Evolutionary conservation across 2,888 invertebrate genomes (phyloP), one percentile per base, ranked within the genome.

Genomic region (Cerastoderma edule): DNA sequence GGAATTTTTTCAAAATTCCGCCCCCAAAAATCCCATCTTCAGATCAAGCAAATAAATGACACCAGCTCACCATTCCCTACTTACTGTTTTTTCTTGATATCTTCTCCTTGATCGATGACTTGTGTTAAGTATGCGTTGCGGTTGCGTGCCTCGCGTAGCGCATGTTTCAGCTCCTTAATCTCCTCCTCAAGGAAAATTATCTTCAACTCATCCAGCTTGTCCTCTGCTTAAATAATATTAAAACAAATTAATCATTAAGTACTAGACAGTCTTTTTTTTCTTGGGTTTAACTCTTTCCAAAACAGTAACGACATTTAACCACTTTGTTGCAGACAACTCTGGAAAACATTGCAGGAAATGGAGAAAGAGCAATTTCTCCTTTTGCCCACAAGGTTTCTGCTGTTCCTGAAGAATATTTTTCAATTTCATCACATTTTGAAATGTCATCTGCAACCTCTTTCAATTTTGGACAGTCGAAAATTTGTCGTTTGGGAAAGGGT

Each of bases 151-250:
- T 92, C 91, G 50, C 88, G 82, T 63, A 92, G 78, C 0, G 88
- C 89, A 68, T 88, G 88, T 66, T 90, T 90, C 67, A 92, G 68
- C 70, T 92, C 91, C 68, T 88, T 89, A 10, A 91, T 86, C 73
- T 92, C 91, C 71, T 92, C 90, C 78, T 92, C 91, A 56, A 92
- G 81, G 50, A 91, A 90, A 10, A 91, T 86, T 5, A 90, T 84
- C 78, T 89, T 90, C 71, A 91, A 76, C 68, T 91, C 90, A 68
- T 91, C 90, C 56, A 90, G 72, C 63, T 86, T 87, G 30, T 89
- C 89, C 48, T 87, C 89, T 86, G 86, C 48, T 75, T 83, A 67
- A 65, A 67, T 44, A 48, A 10, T 24, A 54, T 16, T 3, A 67
- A 22, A 30, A 30, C 28, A 24, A 64, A 39, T 39, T 16, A 35